Conservation (phyloP, 2,113 vertebrate genomes). For the Callocephalon fimbriatum region DNA sequence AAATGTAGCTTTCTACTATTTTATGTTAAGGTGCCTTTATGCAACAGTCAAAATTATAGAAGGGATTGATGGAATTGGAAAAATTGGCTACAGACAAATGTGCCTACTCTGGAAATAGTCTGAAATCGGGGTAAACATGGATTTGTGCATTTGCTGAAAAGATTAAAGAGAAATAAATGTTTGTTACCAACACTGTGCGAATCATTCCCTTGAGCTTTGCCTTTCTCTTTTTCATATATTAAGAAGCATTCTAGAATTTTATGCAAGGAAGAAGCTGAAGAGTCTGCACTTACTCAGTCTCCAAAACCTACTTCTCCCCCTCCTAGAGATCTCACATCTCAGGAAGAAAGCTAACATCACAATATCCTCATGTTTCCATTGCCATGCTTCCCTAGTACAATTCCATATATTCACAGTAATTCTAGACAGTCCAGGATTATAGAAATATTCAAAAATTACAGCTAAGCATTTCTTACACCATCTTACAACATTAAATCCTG, state of each 20-base stretch:
- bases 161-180: neutral
- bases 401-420: neutral
- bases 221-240: neutral
- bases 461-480: neutral
- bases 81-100: neutral
- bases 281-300: neutral
- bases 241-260: neutral
- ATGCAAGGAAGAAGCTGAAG: neutral
- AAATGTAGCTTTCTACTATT: neutral
- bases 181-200: neutral
- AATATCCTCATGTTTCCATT: neutral
- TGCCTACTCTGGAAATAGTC: neutral
- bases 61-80: neutral
- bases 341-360: neutral
- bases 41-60: neutral
- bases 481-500: neutral
- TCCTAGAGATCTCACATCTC: neutral
- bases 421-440: neutral
- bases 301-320: neutral
- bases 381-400: neutral
- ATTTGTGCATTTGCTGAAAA: neutral
- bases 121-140: neutral
- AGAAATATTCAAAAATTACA: neutral
- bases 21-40: neutral
- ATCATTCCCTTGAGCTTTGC: neutral